Conservation (phyloP, 1,140 invertebrate genomes). For the Grapholita molesta region DNA sequence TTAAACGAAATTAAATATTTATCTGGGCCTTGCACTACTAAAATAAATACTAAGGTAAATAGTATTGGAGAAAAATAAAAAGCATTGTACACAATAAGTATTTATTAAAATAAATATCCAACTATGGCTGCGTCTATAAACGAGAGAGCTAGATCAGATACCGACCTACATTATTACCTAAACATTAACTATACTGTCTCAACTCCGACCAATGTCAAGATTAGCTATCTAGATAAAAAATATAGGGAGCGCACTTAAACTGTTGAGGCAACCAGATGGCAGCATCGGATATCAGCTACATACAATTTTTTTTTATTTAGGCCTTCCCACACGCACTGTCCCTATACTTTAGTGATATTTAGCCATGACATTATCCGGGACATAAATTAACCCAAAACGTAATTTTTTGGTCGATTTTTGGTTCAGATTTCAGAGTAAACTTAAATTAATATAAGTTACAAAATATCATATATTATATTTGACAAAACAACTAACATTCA, state of each 20-base stretch:
- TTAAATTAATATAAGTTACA: not conserved
- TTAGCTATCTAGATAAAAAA: not conserved
- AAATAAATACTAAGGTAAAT: too few relatives aligned
- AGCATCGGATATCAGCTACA: too few relatives aligned
- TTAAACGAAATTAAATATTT: too few relatives aligned
- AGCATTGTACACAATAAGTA: not conserved
- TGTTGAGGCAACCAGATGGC: too few relatives aligned
- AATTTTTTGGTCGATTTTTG: not conserved
- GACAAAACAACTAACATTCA: constrained; percentile 7
- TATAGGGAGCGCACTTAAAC: not conserved
- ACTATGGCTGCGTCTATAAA: not conserved
- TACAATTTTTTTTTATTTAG: too few relatives aligned
- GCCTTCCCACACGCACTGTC: too few relatives aligned
- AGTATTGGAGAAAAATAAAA: not conserved
- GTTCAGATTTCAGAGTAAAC: not conserved
- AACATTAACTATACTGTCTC: not conserved
- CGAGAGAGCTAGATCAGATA: not conserved
- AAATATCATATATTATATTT: not conserved
- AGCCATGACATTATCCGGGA: too few relatives aligned
- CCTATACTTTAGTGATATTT: too few relatives aligned
- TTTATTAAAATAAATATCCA: constrained; percentile 16
- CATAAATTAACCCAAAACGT: not conserved
- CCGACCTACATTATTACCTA: not conserved
- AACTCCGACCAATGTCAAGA: not conserved
- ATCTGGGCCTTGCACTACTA: too few relatives aligned